Base-by-base conservation (phyloP, 1,140 invertebrate genomes). In the Sarcophaga peregrina region DNA sequence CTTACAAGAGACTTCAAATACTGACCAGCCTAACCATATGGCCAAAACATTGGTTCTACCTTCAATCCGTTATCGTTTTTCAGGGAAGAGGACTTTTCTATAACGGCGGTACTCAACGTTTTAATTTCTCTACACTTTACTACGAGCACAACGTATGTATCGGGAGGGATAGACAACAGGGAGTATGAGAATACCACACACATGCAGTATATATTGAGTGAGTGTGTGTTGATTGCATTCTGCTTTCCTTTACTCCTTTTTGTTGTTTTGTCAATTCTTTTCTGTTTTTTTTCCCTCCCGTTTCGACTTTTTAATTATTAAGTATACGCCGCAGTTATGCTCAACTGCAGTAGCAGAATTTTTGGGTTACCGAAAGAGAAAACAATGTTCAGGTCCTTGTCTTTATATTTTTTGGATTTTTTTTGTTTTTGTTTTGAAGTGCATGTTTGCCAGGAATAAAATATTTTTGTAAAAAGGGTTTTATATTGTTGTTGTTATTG, bases 251-350 rank as follows among this genome's bases (percentile, higher is more conserved):
- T 58, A 13, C 10, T 58, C n/a, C n/a, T n/a, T n/a, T 58, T 58
- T 58, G 7, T 58, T 58, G 7, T 7, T 58, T 15, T 58, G 54
- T 1, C 25, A 37, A 37, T 2, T 37, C 54, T 15, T 4, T 58
- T 37, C 54, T 15, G 11, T 58, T 37, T 37, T 37, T 37, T 37
- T 58, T 58, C 15, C 8, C 7, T 58, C n/a, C n/a, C 11, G n/a
- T 58, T 58, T 58, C 54, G 62, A 25, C 62, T 68, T 68, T 37
- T 37, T 68, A 68, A 68, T 68, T 68, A 68, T 68, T 68, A 68
- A 68, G 62, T 68, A 68, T 68, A 68, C 17, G 62, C 20, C 62
- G 62, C 62, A 9, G 62, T 25, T 68, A 20, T 20, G 62, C 20
- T 20, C 20, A 20, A 68, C 17, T 68, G 62, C 62, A 68, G 62